Percentiles rank a stretch among this genome's conserved stretches.
Evolutionary conservation across 2,888 invertebrate genomes (phyloP).

Genomic region (Mythimna ferrago): DNA sequence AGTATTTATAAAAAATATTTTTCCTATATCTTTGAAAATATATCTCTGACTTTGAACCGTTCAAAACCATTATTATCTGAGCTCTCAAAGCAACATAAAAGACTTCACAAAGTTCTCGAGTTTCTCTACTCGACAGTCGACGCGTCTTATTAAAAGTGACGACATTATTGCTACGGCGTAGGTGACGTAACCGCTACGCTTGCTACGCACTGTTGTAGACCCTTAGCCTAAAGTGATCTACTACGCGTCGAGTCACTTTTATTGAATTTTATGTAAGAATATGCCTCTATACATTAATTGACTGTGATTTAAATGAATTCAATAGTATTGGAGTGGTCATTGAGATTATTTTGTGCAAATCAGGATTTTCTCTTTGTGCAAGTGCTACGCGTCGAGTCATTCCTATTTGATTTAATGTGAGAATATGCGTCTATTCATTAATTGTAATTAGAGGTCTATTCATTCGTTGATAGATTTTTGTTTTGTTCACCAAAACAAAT

Average conservation of each 20-base stretch:
- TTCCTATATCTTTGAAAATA: too few relatives aligned
- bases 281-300: too few relatives aligned
- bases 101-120: neutral
- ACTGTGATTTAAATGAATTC: too few relatives aligned
- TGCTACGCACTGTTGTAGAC: constrained; percentile 27
- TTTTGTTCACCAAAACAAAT: neutral
- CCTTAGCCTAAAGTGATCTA: neutral
- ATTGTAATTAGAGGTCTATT: neutral
- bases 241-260: constrained; percentile 4
- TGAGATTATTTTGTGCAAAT: too few relatives aligned
- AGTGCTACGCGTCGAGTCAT: too few relatives aligned
- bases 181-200: constrained; percentile 18
- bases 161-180: constrained; percentile 27
- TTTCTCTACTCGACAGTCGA: neutral
- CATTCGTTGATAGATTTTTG: too few relatives aligned
- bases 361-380: too few relatives aligned
- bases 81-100: neutral
- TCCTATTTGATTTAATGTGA: too few relatives aligned
- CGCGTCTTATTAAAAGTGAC: neutral
- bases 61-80: neutral
- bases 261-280: neutral
- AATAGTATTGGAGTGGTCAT: too few relatives aligned
- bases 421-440: neutral
- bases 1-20: too few relatives aligned
- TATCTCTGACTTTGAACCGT: neutral